Conservation (phyloP, 1,140 invertebrate genomes). For the Pantala flavescens region DNA sequence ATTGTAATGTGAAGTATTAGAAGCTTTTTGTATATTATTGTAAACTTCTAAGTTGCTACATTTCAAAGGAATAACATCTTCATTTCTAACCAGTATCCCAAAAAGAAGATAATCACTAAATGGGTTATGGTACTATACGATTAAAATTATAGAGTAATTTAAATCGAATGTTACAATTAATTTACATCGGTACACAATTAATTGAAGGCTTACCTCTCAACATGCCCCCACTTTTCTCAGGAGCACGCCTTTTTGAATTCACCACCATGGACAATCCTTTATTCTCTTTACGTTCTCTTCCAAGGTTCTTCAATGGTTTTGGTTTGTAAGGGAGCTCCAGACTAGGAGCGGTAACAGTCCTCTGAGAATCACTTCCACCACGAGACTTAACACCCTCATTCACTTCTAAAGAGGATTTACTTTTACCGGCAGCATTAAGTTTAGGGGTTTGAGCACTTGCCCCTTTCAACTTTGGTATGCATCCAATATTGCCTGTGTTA, state of each 20-base stretch:
- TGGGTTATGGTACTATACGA: too few relatives aligned
- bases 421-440: neutral
- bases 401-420: neutral
- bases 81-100: too few relatives aligned
- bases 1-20: too few relatives aligned
- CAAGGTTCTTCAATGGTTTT: neutral
- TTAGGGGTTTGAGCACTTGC: neutral
- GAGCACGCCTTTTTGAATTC: neutral
- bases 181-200: too few relatives aligned
- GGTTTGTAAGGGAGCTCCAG: neutral
- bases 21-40: too few relatives aligned
- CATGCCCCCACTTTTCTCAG: neutral
- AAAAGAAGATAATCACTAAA: too few relatives aligned
- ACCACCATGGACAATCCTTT: neutral
- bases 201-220: neutral
- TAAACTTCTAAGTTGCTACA: too few relatives aligned
- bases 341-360: neutral
- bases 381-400: neutral
- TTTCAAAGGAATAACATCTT: too few relatives aligned
- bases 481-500: neutral
- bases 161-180: too few relatives aligned
- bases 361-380: neutral
- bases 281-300: neutral
- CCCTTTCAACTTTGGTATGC: neutral
- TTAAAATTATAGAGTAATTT: too few relatives aligned